A percentile compares a stretch with the other conserved stretches of the same genome.
Conservation (phyloP, 2,797 vertebrate species). For the Eupleurogrammus muticus region DNA sequence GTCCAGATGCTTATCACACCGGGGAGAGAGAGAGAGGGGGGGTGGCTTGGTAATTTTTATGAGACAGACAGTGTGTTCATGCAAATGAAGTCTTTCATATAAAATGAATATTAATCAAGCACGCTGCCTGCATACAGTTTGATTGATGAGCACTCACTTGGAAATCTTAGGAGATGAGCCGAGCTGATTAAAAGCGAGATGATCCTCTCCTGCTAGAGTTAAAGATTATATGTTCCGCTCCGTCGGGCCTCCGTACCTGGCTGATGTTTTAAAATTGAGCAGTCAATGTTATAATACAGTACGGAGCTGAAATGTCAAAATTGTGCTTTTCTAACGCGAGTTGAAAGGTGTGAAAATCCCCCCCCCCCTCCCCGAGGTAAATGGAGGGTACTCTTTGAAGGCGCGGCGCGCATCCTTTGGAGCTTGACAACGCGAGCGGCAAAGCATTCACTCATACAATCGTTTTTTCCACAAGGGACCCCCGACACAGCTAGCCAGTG, state of each 20-base stretch:
- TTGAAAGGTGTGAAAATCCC: slow-evolving; percentile 58
- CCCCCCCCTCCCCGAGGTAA: too few species aligned
- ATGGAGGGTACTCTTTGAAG: slow-evolving; percentile 55
- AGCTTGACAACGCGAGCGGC: slow-evolving; percentile 62
- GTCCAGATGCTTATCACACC: slow-evolving; percentile 76
- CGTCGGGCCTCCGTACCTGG: slow-evolving; percentile 29
- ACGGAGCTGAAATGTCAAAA: slow-evolving; percentile 45
- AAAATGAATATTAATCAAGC: slow-evolving; percentile 75
- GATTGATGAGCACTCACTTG: slow-evolving; percentile 73
- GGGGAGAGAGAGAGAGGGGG: too few species aligned
- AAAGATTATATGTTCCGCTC: slow-evolving; percentile 49
- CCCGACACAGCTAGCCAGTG: slow-evolving; percentile 69
- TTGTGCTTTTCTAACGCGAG: slow-evolving; percentile 32
- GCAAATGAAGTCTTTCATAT: slow-evolving; percentile 73
- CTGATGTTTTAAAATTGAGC: slow-evolving; percentile 42
- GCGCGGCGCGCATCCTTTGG: slow-evolving; percentile 49
- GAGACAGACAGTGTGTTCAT: slow-evolving; percentile 74
- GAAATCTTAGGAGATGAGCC: slow-evolving; percentile 70
- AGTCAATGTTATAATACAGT: slow-evolving; percentile 40
- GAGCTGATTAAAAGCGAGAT: slow-evolving; percentile 66
- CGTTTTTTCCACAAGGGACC: slow-evolving; percentile 73
- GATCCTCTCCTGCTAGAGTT: slow-evolving; percentile 40
- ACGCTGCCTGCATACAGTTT: slow-evolving; percentile 66
- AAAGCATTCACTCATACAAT: slow-evolving; percentile 74
- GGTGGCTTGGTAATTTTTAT: slow-evolving; percentile 64